Base-by-base conservation (phyloP, 2,888 invertebrate genomes). In the Nomada ferruginata region DNA sequence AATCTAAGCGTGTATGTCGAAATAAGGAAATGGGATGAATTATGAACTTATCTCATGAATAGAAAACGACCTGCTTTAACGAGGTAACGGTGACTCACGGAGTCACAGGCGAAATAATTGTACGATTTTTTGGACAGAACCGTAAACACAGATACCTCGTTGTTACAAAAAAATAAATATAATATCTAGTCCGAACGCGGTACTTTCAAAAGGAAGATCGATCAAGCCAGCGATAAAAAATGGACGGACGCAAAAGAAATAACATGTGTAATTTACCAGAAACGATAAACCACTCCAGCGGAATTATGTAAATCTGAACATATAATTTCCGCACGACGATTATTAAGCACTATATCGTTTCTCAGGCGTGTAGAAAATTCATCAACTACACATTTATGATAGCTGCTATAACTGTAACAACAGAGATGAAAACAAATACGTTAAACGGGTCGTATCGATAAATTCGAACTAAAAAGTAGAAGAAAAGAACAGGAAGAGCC, bases 31-130 rank as follows among this genome's bases (percentile, higher is more conserved):
- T 60, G 47, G 44, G 53, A 73, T 47, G 65, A 61, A 36, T 60
- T 59, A 23, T 77, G 65, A 66, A 52, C 50, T 29, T 60, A 65
- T 60, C 73, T 66, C 60, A 64, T 73, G 60, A 76, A 72, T 59
- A 50, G 57, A 59, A 59, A 64, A 59, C 57, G 64, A 59, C 13
- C 53, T 44, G 61, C n/a, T 44, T 50, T 26, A 74, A 71, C 71
- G 70, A 71, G 47, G 55, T 55, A 23, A 76, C 71, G 61, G 11
- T 47, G 75, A 26, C 55, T 42, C 47, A 10, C 47, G 20, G 29
- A 42, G 47, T 29, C 47, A 9, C 57, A n/a, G 29, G 10, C 55
- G 11, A 47, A 78, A 78, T 66, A 65, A 74, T 60, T 73, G 74
- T 44, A 20, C 65, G 77, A 74, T 36, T 55, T 74, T 66, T 73